Percentiles rank a stretch among this genome's conserved stretches.
phyloP scores from a whole-genome alignment of 2,888 invertebrate genomes.

The Tineola bisselliella region DNA sequence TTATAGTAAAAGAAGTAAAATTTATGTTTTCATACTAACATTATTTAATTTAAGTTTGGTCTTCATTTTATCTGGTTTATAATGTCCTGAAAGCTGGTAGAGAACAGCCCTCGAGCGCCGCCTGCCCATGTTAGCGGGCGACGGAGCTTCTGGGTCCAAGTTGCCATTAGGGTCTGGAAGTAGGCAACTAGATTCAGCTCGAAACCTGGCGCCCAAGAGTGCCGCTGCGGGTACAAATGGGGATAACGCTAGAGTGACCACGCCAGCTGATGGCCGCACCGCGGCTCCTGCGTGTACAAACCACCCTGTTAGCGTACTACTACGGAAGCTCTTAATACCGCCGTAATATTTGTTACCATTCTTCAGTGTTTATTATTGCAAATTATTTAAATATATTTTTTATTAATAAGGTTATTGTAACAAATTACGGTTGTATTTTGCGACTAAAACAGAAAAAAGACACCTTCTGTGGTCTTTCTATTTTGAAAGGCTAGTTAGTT shows the following conservation, averaged over 20 bases:
- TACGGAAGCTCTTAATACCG: neutral
- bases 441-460: neutral
- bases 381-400: neutral
- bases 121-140: constrained; percentile 89
- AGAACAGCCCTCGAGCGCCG: constrained; percentile 93
- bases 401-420: neutral
- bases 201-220: constrained; percentile 81
- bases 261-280: constrained; percentile 69
- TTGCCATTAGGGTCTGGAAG: constrained; percentile 85
- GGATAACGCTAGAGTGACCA: constrained; percentile 71
- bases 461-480: constrained; percentile 3
- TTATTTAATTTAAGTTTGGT: constrained; percentile 94
- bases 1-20: neutral
- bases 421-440: neutral
- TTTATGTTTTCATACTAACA: constrained; percentile 71
- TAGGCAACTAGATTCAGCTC: constrained; percentile 82
- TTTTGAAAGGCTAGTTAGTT: too few relatives aligned
- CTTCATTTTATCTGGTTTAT: constrained; percentile 93
- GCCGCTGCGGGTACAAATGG: constrained; percentile 77
- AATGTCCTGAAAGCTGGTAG: constrained; percentile 96
- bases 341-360: neutral
- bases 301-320: constrained; percentile 54
- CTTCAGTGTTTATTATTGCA: neutral
- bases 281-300: constrained; percentile 66
- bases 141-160: constrained; percentile 82